phyloP scores from a whole-genome alignment of 2,113 vertebrate genomes.

The Marmota monax region DNA sequence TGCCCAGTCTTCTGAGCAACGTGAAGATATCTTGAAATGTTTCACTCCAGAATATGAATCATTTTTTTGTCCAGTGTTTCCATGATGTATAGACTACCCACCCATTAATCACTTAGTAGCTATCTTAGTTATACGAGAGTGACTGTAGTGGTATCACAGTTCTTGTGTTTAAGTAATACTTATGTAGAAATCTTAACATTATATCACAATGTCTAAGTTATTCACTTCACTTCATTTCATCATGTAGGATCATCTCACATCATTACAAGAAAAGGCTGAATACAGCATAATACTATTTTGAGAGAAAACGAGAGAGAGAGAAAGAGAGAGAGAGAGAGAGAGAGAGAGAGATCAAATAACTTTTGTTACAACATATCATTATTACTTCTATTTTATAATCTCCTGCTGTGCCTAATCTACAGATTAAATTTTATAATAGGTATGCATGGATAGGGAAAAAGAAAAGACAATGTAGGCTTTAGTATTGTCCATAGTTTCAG shows the following conservation, averaged over 20 bases:
- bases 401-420: not conserved
- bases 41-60: not conserved
- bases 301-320: not conserved
- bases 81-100: not conserved
- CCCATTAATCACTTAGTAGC: not conserved
- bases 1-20: not conserved
- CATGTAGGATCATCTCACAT: not conserved
- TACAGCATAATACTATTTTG: not conserved
- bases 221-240: not conserved
- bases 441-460: not conserved
- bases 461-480: not conserved
- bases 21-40: not conserved
- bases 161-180: not conserved
- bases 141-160: not conserved
- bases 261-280: not conserved
- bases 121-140: no score
- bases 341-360: not conserved
- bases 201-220: not conserved
- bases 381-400: not conserved
- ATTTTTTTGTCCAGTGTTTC: not conserved
- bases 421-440: not conserved
- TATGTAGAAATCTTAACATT: no score
- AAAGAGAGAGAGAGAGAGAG: not conserved
- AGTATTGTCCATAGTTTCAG: not conserved
- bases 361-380: not conserved